Conservation (phyloP, 2,888 invertebrate species). For the Ligdia adustata region DNA sequence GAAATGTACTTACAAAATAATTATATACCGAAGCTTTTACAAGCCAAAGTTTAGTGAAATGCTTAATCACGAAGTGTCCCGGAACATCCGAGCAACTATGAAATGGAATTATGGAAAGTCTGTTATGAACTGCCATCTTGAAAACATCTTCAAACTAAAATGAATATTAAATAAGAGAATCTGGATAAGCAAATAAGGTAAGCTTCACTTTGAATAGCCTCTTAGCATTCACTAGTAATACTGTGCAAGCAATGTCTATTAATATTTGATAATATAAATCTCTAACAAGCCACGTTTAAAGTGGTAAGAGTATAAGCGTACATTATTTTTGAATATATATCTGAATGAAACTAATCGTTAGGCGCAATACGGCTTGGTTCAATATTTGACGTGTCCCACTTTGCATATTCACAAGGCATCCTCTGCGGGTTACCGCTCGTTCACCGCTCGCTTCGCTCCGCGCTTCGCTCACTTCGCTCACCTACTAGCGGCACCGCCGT, state of each 20-base stretch:
- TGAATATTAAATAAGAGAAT: conserved; percentile 18
- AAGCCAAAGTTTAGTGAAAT: conserved; percentile 16
- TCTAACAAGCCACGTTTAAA: too few relatives aligned
- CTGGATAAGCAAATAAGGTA: background rate
- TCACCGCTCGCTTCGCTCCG: conserved; percentile 5
- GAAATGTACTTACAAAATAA: too few relatives aligned
- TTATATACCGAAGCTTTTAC: too few relatives aligned
- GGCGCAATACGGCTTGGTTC: conserved; percentile 58
- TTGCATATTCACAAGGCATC: conserved; percentile 74
- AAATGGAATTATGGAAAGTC: conserved; percentile 44
- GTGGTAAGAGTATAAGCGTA: too few relatives aligned
- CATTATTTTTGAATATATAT: too few relatives aligned
- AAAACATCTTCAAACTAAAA: conserved; percentile 24
- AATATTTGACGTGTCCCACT: conserved; percentile 67
- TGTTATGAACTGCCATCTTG: conserved; percentile 28
- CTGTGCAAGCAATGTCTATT: too few relatives aligned
- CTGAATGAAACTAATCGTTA: conserved; percentile 48
- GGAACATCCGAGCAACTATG: conserved; percentile 42
- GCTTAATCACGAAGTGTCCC: conserved; percentile 45
- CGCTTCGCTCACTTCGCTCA: conserved; percentile 14
- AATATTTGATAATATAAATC: too few relatives aligned
- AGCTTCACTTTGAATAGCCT: background rate
- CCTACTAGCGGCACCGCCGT: conserved; percentile 61
- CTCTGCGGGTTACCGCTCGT: conserved; percentile 47
- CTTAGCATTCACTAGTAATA: too few relatives aligned